Percentiles rank a stretch among this genome's conserved stretches.
Conservation (phyloP, 2,888 invertebrate genomes). For the Norana najaformis region DNA sequence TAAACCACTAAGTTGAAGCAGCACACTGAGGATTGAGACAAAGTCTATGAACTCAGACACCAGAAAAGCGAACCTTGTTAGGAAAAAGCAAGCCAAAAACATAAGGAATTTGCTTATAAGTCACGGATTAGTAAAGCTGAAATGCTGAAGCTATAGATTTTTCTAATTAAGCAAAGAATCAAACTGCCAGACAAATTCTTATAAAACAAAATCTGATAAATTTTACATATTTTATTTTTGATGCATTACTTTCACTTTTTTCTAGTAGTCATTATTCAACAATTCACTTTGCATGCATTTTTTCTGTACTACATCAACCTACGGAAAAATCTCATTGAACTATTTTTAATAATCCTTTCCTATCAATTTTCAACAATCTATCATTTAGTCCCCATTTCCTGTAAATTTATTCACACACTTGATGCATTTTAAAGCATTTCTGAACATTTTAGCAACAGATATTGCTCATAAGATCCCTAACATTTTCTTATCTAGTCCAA, state of each 20-base stretch:
- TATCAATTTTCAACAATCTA: background rate
- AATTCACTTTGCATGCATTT: constrained; percentile 1
- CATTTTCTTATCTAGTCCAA: background rate
- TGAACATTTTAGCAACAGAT: background rate
- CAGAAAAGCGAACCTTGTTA: background rate
- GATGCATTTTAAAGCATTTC: background rate
- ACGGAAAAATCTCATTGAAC: background rate
- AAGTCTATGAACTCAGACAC: background rate
- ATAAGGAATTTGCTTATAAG: background rate
- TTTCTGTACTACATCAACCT: background rate
- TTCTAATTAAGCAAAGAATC: background rate
- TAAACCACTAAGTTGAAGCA: background rate
- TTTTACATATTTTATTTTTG: background rate
- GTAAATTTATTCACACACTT: background rate
- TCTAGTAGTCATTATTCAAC: background rate
- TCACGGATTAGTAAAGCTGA: background rate
- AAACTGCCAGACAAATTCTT: background rate
- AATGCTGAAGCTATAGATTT: background rate
- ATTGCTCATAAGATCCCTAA: background rate
- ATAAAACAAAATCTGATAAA: background rate
- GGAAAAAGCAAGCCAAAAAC: background rate
- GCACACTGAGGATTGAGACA: background rate
- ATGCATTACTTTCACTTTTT: background rate
- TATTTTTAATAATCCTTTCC: too few relatives aligned
- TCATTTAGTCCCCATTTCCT: background rate